Evolutionary conservation across 2,888 invertebrate genomes (phyloP), one percentile per base, ranked within the genome.

Genomic region (Abrostola tripartita): DNA sequence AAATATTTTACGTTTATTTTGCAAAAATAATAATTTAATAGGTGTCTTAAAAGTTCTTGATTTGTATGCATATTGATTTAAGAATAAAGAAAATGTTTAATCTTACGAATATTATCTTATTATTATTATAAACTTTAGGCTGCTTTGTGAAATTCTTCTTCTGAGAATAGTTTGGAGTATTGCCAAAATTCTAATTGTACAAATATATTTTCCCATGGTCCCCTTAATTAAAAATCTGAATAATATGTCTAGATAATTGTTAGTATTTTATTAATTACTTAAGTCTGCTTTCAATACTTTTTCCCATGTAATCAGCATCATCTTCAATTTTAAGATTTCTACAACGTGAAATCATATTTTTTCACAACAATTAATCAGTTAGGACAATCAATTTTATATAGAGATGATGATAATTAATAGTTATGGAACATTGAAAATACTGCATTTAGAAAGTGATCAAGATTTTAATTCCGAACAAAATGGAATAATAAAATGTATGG

Each of bases 301-400:
- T 76, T 78, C 78, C 71, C 78, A 78, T 57, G 79, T 61, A 70
- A 73, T 65, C 57, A 56, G 37, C 49, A 49, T 62, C 44, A 54
- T 52, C 44, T 24, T 7, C 12, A 37, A 62, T 38, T 60, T 49
- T 9, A 40, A 65, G 36, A 72, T 64, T 62, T 68, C 58, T 79
- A 61, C 50, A 11, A 24, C 44, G 64, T 65, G 70, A 80, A 80
- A 78, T 69, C 51, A 49, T 52, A 11, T 66, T 65, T 65, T 55
- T 63, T 60, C 41, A 41, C 60, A 63, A 69, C n/a, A 54, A 52
- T 49, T 5, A 54, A 61, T 71, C 57, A 52, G 35, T 64, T 54
- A 61, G 65, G 63, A 71, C 71, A 78, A 75, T 80, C 78, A 73
- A 69, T 80, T 76, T 64, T 40, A 66, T 59, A 54, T 58, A 65